Evolutionary conservation across 2,797 vertebrate genomes (phyloP).

Genomic region (Mormyrops attenuatus): DNA sequence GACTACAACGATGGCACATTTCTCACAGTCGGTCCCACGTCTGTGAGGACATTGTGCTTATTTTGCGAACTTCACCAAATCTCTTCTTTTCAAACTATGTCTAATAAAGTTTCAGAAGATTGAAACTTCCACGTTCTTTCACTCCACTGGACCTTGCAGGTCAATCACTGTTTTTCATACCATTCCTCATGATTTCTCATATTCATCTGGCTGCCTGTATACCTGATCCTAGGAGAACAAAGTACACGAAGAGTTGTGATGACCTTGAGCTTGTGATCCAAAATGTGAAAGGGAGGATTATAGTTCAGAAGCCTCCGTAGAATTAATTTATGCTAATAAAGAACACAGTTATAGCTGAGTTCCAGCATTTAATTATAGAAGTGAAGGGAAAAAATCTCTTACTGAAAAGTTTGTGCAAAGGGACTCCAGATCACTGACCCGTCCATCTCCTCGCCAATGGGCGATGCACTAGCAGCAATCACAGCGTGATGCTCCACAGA

Average conservation of each 20-base stretch:
- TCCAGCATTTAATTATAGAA: constrained; percentile 5
- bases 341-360: constrained; percentile 4
- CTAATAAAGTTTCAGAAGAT: neutral
- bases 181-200: neutral
- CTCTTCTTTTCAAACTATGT: neutral
- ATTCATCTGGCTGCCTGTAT: neutral
- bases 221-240: neutral
- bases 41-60: neutral
- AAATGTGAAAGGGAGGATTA: neutral
- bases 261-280: neutral
- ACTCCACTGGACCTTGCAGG: neutral
- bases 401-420: constrained; percentile 7
- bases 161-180: neutral
- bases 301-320: neutral
- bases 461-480: neutral
- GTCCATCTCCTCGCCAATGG: constrained; percentile 11
- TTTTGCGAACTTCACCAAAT: neutral
- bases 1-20: neutral
- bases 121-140: neutral
- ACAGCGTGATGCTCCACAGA: constrained; percentile 13
- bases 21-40: neutral
- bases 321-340: constrained; percentile 21
- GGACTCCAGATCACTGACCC: constrained; percentile 19
- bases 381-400: constrained; percentile 4
- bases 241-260: constrained; percentile 11